A percentile compares a stretch with the other conserved stretches of the same genome.
Evolutionary conservation across 2,113 vertebrate genomes (phyloP).

Genomic region (Chloebia gouldiae): DNA sequence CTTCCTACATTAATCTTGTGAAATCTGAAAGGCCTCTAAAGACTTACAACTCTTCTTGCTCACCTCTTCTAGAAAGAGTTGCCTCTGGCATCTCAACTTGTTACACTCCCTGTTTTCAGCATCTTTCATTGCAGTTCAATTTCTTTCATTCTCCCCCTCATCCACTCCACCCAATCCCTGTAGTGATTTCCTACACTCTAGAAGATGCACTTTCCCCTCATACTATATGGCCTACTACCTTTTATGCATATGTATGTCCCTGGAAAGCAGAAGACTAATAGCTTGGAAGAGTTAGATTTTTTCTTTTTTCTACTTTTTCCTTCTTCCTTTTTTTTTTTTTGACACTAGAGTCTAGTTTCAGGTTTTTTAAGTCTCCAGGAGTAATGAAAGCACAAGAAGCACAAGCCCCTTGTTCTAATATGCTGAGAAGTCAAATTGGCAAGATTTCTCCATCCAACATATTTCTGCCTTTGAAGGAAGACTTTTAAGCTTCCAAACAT

Average conservation of each 20-base stretch:
- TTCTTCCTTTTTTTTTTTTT: neutral
- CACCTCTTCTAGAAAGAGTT: neutral
- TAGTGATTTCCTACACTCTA: neutral
- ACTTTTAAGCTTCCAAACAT: neutral
- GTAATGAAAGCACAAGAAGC: neutral
- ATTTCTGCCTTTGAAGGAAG: neutral
- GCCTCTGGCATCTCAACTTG: neutral
- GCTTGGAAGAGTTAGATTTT: neutral
- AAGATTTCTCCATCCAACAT: neutral
- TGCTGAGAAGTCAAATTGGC: neutral
- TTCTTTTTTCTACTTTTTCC: neutral
- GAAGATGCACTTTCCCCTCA: neutral
- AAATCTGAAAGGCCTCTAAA: neutral
- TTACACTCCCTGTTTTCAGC: neutral
- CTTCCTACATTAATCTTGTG: neutral
- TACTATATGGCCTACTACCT: neutral
- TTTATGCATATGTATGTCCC: rapidly evolving
- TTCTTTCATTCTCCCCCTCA: neutral
- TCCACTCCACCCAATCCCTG: neutral
- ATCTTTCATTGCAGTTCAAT: neutral
- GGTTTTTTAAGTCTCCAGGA: neutral
- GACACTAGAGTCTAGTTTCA: neutral
- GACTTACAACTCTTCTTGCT: neutral
- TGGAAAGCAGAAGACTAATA: neutral
- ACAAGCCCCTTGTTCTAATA: neutral